Evolutionary conservation across 2,797 vertebrate genomes (phyloP), one percentile per base, ranked within the genome.

Genomic region (Sebastes cheni): DNA sequence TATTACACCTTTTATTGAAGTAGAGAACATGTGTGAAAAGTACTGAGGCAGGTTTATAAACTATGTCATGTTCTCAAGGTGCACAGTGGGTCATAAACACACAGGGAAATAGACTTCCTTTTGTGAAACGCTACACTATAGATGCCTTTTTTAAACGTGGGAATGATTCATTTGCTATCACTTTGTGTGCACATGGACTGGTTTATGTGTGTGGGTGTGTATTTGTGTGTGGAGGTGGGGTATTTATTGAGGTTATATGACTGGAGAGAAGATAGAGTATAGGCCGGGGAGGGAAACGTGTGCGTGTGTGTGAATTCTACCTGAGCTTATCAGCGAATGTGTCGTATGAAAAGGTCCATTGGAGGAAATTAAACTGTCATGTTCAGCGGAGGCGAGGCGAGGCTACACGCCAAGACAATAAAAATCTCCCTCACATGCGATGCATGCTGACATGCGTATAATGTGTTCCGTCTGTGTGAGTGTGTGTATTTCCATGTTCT

Each of bases 361-460:
- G 52, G 27, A 80, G 80, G 72, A 87, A 87, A 90, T 88, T 55
- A 87, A 90, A 72, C 85, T 87, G 86, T 88, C 86, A 83, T 36
- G 71, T 80, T 55, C 13, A 8, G 32, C 1, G 39, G 52, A 58
- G 29, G 59, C 1, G 3, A 58, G 6, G 34, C 46, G 36, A 58
- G 3, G 32, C 60, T 69, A 22, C 61, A 79, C 5, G 13, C 55
- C 27, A 2, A 50, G 30, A 72, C 56, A 81, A 79, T 73, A 12
- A 34, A 61, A 34, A 11, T 30, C 60, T 20, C 3, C 23, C 77
- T 64, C n/a, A 20, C 67, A 42, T 59, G 25, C 8, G 7, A 62
- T 52, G 12, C 46, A 39, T 13, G n/a, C 25, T 50, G 67, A 67
- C 69, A 54, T 39, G 32, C 2, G 6, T 55, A 16, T 76, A 70